phyloP scores from a whole-genome alignment of 2,113 vertebrate genomes.

The Apus apus region DNA sequence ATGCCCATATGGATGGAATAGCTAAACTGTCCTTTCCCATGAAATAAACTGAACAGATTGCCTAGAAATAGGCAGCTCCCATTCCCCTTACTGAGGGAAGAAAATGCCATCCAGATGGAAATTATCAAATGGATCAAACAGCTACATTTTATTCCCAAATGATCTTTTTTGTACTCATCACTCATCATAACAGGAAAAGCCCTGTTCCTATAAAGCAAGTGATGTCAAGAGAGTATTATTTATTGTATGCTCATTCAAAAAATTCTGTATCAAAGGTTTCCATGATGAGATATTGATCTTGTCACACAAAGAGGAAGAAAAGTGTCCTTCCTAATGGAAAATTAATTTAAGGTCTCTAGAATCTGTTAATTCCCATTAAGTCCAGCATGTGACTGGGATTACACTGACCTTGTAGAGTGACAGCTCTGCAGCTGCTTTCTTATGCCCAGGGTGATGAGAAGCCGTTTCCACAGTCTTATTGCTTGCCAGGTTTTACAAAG shows the following conservation, averaged over 20 bases:
- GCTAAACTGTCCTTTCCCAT: not conserved
- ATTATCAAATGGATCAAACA: conserved; percentile 49
- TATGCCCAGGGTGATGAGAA: not conserved
- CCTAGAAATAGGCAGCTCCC: conserved; percentile 21
- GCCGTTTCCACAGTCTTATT: not conserved
- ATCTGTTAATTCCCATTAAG: conserved; percentile 11
- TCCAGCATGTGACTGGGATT: not conserved
- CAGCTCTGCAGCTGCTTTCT: not conserved
- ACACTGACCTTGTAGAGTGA: not conserved
- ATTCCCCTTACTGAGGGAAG: not conserved
- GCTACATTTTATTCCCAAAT: conserved; percentile 31
- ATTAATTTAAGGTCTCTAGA: not conserved
- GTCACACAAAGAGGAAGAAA: not conserved
- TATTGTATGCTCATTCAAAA: not conserved
- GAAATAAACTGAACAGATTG: conserved; percentile 56
- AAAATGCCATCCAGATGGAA: conserved; percentile 63
- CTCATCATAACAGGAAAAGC: not conserved
- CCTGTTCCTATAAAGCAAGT: not conserved
- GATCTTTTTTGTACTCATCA: conserved; percentile 43
- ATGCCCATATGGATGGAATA: conserved; percentile 35
- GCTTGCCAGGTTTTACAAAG: not conserved
- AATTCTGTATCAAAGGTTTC: not conserved
- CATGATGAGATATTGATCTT: not conserved
- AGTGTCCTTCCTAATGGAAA: not conserved
- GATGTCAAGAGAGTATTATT: not conserved